Evolutionary conservation across 2,888 invertebrate species (phyloP).

Genomic region (Zaprionus lineosus): DNA sequence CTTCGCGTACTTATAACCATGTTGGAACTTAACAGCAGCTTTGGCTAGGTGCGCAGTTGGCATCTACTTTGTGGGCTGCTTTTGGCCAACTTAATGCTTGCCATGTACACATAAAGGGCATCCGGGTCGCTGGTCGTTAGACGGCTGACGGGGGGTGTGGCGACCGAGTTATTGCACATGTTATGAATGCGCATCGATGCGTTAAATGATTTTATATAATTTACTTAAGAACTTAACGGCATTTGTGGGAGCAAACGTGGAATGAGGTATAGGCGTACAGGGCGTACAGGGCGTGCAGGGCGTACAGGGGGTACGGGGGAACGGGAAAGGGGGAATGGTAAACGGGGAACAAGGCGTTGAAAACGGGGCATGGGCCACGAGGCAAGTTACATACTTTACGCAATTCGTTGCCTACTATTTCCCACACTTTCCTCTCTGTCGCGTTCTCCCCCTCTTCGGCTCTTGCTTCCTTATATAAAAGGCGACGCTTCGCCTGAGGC

Average conservation of each 20-base stretch:
- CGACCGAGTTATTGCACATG: conserved; percentile 4
- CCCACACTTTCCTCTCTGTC: conserved; percentile 1
- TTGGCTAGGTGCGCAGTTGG: no score
- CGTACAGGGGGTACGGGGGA: no score
- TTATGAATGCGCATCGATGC: conserved; percentile 40
- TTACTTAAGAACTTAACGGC: conserved; percentile 65
- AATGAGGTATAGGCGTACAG: no score
- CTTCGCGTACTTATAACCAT: no score
- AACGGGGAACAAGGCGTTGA: conserved; percentile 16
- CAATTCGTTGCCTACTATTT: conserved; percentile 49
- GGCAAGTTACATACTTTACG: conserved; percentile 51
- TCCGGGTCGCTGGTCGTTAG: not conserved
- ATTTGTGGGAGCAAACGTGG: no score
- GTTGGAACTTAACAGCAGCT: no score
- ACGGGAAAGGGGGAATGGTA: no score
- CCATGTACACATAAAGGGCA: conserved; percentile 18
- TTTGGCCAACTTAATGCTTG: conserved; percentile 16
- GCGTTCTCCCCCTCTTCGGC: conserved; percentile 5
- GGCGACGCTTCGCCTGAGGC: conserved; percentile 31
- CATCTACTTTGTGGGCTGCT: conserved; percentile 1
- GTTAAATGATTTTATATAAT: conserved; percentile 68
- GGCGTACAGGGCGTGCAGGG: no score
- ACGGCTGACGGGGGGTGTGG: not conserved
- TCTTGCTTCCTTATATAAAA: conserved; percentile 46
- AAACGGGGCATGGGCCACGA: not conserved